Evolutionary conservation across 2,888 invertebrate genomes (phyloP).

Genomic region (Watsonalla cultraria): DNA sequence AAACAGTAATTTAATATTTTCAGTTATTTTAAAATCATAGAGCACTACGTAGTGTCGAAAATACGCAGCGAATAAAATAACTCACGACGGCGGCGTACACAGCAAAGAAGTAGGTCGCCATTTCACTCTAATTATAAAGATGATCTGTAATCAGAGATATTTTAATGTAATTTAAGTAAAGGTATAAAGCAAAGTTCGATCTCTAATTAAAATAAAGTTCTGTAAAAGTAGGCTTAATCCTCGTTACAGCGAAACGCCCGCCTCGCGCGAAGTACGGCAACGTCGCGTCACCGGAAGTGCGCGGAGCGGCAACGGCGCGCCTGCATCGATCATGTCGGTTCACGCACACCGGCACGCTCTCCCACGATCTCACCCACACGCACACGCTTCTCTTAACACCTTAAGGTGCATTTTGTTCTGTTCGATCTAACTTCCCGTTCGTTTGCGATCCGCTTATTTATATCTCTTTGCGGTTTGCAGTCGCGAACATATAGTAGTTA

Average conservation of each 20-base stretch:
- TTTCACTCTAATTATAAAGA: too few species aligned
- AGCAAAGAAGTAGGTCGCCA: too few species aligned
- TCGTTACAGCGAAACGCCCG: constrained; percentile 37
- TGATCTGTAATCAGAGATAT: too few species aligned
- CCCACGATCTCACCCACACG: constrained; percentile 20
- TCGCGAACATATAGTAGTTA: too few species aligned
- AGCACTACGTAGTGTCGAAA: too few species aligned
- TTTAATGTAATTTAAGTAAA: not conserved
- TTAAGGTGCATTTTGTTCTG: constrained; percentile 17
- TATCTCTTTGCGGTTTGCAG: too few species aligned
- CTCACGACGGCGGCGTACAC: too few species aligned
- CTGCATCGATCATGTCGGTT: constrained; percentile 80
- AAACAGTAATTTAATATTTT: too few species aligned
- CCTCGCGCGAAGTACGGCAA: constrained; percentile 52
- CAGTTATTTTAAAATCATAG: too few species aligned
- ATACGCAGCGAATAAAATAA: too few species aligned
- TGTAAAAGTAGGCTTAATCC: constrained; percentile 40
- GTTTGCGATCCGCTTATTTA: too few species aligned
- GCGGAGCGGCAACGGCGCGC: constrained; percentile 81
- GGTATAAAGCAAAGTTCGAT: constrained; percentile 5
- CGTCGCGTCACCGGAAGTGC: constrained; percentile 78
- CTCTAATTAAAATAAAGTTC: constrained; percentile 18
- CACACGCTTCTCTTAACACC: constrained; percentile 27
- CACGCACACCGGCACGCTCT: constrained; percentile 32
- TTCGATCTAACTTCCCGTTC: not conserved